These are phyloP conservation scores for Acanthurus leucopareius DNA, from an alignment of 2,797 vertebrate species.

Conservation along the genomic window DNA sequence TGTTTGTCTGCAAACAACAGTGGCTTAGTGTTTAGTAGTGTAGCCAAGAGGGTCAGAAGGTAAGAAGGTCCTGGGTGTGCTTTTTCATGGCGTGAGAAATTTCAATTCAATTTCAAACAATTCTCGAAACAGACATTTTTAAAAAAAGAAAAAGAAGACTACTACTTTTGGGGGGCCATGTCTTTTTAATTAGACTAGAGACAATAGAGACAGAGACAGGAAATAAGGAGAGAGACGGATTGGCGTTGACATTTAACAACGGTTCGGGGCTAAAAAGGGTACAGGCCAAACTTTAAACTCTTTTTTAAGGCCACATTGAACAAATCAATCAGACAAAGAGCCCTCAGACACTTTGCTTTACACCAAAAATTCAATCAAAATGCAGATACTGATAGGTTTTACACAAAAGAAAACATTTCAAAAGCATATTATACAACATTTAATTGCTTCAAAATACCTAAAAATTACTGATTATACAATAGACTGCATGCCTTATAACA, in stretches of 20 bases:
- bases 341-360: neutral
- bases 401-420: neutral
- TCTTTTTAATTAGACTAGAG: neutral
- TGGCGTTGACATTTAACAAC: neutral
- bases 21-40: neutral
- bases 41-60: neutral
- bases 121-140: too few relatives aligned
- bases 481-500: neutral
- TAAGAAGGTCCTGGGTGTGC: neutral
- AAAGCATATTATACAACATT: neutral
- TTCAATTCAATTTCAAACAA: too few relatives aligned
- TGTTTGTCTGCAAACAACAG: neutral
- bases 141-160: too few relatives aligned
- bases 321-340: neutral
- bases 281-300: too few relatives aligned
- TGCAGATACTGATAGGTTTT: too few relatives aligned
- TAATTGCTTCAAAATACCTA: neutral
- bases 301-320: neutral
- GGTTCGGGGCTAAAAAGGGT: neutral
- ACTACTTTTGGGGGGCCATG: neutral
- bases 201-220: neutral
- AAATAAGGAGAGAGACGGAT: slow-evolving; percentile 1
- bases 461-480: neutral
- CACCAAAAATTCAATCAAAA: too few relatives aligned
- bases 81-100: neutral